Evolutionary conservation across 2,797 vertebrate genomes (phyloP).

Genomic region (Gymnopithys bicolor): DNA sequence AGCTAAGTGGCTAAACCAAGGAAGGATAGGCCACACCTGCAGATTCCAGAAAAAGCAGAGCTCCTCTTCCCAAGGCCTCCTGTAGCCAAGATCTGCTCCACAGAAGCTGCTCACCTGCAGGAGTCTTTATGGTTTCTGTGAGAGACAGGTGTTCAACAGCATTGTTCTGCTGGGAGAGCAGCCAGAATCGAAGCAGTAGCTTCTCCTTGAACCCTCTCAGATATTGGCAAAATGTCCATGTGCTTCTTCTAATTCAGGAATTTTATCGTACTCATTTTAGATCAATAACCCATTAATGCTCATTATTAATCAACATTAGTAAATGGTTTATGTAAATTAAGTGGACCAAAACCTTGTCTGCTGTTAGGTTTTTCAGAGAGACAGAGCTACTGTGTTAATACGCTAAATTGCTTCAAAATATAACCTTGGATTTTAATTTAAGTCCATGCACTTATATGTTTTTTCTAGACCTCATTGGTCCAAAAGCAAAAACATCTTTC

Average conservation of each 20-base stretch:
- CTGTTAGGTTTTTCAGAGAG: not conserved
- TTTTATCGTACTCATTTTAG: not conserved
- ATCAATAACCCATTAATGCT: not conserved
- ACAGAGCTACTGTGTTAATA: not conserved
- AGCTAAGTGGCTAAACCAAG: not conserved
- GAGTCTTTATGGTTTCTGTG: not conserved
- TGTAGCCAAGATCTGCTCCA: not conserved
- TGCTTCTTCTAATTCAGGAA: not conserved
- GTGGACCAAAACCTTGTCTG: not conserved
- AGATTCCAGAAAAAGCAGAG: not conserved
- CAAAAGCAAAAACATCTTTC: not conserved
- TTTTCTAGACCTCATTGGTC: not conserved
- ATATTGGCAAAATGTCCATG: not conserved
- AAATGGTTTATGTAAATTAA: not conserved
- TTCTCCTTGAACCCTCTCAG: not conserved
- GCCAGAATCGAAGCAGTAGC: not conserved
- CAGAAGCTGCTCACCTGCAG: not conserved
- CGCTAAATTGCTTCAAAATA: not conserved
- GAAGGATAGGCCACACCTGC: not conserved
- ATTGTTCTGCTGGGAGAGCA: not conserved
- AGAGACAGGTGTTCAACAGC: not conserved
- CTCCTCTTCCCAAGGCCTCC: not conserved
- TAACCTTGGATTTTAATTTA: not conserved
- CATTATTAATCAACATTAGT: not conserved
- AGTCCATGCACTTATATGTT: fast-evolving